phyloP scores from a whole-genome alignment of 2,888 invertebrate genomes.

The Ophion costatus region DNA sequence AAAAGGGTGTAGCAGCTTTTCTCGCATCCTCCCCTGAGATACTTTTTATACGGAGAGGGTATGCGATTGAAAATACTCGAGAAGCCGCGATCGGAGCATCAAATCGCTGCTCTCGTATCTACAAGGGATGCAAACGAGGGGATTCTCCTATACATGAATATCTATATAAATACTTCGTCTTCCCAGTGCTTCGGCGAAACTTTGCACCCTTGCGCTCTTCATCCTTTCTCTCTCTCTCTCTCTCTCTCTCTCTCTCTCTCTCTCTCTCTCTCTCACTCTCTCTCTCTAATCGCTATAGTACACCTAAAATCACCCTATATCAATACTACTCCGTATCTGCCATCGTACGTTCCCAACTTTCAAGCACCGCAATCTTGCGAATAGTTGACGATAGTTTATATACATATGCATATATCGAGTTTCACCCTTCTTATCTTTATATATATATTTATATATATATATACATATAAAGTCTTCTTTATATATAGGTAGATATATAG shows the following conservation, averaged over 20 bases:
- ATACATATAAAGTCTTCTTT: not conserved
- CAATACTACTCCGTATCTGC: slow-evolving; percentile 39
- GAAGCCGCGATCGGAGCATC: slow-evolving; percentile 32
- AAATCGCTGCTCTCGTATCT: slow-evolving; percentile 46
- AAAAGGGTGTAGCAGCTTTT: not conserved
- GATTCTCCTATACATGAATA: not conserved
- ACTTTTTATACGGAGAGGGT: slow-evolving; percentile 15
- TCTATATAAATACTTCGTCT: slow-evolving; percentile 34
- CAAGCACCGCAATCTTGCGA: slow-evolving; percentile 69
- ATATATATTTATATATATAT: not conserved
- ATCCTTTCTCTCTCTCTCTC: not conserved
- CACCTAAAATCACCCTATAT: slow-evolving; percentile 36
- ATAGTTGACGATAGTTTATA: slow-evolving; percentile 71
- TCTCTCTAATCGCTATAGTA: not conserved
- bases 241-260: not conserved
- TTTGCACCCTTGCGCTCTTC: slow-evolving; percentile 38
- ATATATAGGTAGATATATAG: not conserved
- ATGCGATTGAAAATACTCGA: slow-evolving; percentile 31
- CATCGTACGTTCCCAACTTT: slow-evolving; percentile 64
- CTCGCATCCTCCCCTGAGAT: not conserved
- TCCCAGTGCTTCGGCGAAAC: slow-evolving; percentile 26
- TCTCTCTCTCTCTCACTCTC: not conserved
- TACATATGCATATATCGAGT: not conserved
- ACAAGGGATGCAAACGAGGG: slow-evolving; percentile 26
- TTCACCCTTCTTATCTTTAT: no score